phyloP scores from a whole-genome alignment of 2,888 invertebrate species.

The Abscondita cerata region DNA sequence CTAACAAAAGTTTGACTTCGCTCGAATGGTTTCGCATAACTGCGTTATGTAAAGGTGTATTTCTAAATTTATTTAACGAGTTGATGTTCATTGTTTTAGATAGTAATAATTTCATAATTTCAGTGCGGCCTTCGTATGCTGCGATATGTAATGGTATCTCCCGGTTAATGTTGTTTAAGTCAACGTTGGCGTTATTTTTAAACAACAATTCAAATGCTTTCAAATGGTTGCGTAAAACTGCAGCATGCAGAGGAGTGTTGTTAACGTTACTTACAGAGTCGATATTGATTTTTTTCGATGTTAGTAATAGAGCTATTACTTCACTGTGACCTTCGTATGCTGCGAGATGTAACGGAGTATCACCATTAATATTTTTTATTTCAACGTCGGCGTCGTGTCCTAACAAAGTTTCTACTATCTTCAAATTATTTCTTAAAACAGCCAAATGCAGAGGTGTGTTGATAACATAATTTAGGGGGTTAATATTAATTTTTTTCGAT shows the following conservation, averaged over 20 bases:
- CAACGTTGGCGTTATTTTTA: not conserved
- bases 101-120: not conserved
- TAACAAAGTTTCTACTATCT: not conserved
- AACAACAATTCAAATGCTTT: not conserved
- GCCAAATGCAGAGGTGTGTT: constrained; percentile 4
- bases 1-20: not conserved
- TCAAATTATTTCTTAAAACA: not conserved
- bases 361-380: not conserved
- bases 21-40: not conserved
- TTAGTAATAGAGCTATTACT: not conserved
- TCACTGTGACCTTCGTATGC: not conserved
- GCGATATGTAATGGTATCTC: not conserved
- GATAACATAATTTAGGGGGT: not conserved
- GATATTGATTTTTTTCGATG: not conserved
- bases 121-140: not conserved
- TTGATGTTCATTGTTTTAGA: not conserved
- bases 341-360: not conserved
- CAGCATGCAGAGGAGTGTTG: not conserved
- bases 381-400: not conserved
- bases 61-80: not conserved
- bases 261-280: not conserved
- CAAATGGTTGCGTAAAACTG: not conserved
- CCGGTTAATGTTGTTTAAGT: not conserved
- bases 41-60: not conserved
- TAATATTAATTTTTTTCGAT: not conserved